Percentiles rank a stretch among this genome's conserved stretches.
phyloP scores from a whole-genome alignment of 2,888 invertebrate species.

The Drosophila pseudotakahashii region DNA sequence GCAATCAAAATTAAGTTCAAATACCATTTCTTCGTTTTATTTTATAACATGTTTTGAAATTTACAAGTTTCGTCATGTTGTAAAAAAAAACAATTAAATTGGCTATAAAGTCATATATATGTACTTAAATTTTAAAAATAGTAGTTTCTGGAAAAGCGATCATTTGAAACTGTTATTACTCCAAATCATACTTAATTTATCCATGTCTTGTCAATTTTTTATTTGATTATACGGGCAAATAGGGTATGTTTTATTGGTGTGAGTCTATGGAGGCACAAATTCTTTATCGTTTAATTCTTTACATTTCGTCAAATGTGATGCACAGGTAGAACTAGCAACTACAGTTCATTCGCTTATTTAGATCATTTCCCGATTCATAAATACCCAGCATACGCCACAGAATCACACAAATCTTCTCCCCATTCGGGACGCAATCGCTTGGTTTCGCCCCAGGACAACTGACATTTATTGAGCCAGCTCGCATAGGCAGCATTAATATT shows the following conservation, averaged over 20 bases:
- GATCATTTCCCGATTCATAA: not conserved
- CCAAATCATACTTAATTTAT: too few relatives aligned
- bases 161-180: too few relatives aligned
- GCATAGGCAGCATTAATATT: slow-evolving; percentile 58
- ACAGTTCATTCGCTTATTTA: not conserved
- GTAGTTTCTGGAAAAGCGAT: too few relatives aligned
- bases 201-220: too few relatives aligned
- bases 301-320: too few relatives aligned
- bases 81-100: too few relatives aligned
- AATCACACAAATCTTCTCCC: slow-evolving; percentile 24
- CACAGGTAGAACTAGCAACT: too few relatives aligned
- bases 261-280: too few relatives aligned
- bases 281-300: too few relatives aligned
- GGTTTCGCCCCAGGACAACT: slow-evolving; percentile 47
- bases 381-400: not conserved
- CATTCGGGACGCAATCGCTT: slow-evolving; percentile 8
- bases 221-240: too few relatives aligned
- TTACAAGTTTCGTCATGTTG: not conserved
- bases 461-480: slow-evolving; percentile 55
- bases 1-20: not conserved
- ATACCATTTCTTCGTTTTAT: not conserved
- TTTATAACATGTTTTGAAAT: not conserved
- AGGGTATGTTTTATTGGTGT: too few relatives aligned
- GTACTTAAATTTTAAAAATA: too few relatives aligned
- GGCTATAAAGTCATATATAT: not conserved